These are phyloP conservation scores for Anguilla marmorata DNA, from an alignment of 2,797 vertebrate genomes.

Conservation along the genomic window DNA sequence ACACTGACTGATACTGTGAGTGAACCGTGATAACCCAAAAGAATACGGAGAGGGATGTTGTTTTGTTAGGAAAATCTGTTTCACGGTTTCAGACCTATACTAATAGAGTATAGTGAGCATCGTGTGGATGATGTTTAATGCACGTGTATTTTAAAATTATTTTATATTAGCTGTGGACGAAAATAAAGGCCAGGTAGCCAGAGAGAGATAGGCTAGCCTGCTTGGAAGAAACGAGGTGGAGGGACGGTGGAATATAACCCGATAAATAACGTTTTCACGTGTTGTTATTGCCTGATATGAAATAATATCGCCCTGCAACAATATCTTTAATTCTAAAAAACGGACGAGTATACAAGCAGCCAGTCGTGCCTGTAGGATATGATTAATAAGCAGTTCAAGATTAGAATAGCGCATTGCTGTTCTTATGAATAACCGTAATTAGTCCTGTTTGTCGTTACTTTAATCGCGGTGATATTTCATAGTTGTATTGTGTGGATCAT, in stretches of 20 bases:
- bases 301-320: not conserved
- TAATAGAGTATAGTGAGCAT: conserved; percentile 65
- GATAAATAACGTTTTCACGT: not conserved
- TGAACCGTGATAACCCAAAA: conserved; percentile 26
- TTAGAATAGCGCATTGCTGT: not conserved
- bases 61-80: conserved; percentile 39
- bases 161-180: not conserved
- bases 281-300: not conserved
- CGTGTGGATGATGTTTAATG: conserved; percentile 63
- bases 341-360: not conserved
- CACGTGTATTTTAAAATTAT: conserved; percentile 17
- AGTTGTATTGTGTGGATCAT: not conserved
- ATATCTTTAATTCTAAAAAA: not conserved
- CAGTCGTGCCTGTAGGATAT: not conserved
- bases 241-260: not conserved
- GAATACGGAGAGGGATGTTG: conserved; percentile 40
- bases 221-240: not conserved
- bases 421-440: conserved; percentile 1
- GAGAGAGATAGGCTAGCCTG: not conserved
- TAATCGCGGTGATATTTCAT: not conserved
- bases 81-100: conserved; percentile 66
- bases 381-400: not conserved
- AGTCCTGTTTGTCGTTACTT: not conserved
- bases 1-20: conserved; percentile 27
- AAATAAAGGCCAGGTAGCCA: conserved; percentile 2